Evolutionary conservation across 2,113 vertebrate species (phyloP).

Genomic region (Albula goreensis): DNA sequence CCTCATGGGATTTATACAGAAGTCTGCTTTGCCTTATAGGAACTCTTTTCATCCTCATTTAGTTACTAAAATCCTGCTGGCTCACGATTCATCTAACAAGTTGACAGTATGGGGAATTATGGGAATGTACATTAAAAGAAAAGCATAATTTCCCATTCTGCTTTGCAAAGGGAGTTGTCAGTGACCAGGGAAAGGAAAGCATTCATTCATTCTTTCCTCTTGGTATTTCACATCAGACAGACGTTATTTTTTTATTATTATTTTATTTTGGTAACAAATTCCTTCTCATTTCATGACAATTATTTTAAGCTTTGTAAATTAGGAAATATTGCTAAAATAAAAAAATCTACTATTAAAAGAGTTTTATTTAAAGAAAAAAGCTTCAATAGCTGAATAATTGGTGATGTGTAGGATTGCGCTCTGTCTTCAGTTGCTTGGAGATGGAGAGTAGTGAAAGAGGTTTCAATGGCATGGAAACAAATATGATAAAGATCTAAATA

Average conservation of each 20-base stretch:
- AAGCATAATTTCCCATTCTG: conserved; percentile 48
- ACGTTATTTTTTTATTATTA: conserved; percentile 34
- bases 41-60: conserved; percentile 56
- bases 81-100: conserved; percentile 44
- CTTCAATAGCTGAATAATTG: conserved; percentile 74
- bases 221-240: conserved; percentile 58
- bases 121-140: conserved; percentile 51
- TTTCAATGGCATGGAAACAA: conserved; percentile 89
- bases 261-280: conserved; percentile 63
- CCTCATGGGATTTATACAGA: conserved; percentile 38
- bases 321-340: conserved; percentile 81
- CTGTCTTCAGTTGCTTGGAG: conserved; percentile 63
- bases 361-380: conserved; percentile 91
- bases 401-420: conserved; percentile 76
- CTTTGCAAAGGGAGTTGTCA: conserved; percentile 45
- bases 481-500: conserved; percentile 86
- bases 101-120: conserved; percentile 36
- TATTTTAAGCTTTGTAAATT: conserved; percentile 83
- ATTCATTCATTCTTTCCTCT: conserved; percentile 48
- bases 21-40: conserved; percentile 64
- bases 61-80: conserved; percentile 56
- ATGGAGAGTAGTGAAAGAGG: conserved; percentile 65
- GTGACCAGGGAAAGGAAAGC: conserved; percentile 33
- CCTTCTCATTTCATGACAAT: conserved; percentile 75
- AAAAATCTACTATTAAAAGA: conserved; percentile 79